Evolutionary conservation across 2,888 invertebrate genomes (phyloP), one percentile per base, ranked within the genome.

Genomic region (Tortrix viridana): DNA sequence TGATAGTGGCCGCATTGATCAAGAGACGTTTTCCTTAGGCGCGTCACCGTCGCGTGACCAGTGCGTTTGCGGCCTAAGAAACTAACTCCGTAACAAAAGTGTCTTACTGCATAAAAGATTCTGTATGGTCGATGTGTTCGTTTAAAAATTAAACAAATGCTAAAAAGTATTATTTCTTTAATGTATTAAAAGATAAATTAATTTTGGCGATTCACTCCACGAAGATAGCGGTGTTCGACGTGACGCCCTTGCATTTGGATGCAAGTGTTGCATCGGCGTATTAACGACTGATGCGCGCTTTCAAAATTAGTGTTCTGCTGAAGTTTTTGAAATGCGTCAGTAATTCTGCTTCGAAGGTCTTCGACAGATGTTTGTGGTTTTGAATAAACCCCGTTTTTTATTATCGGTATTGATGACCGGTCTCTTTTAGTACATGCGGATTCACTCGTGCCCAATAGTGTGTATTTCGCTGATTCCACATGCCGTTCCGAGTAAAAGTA

Each of bases 241-340:
- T 46, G 44, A 46, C 19, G 44, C 12, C 44, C 38, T 38, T 53
- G 41, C 41, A 53, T 53, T 53, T 53, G 38, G 37, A 50, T 50
- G 50, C 50, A 50, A 50, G 50, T 50, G 19, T 37, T 37, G 37
- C 50, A 50, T 50, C 50, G 20, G 50, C 37, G 37, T 50, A 37
- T 50, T 7, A 19, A 1, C 5, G 50, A 53, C 20, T 22, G 41
- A 53, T 53, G 52, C 22, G 20, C 52, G 52, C 41, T 54, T 54
- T 54, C 22, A 54, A 43, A 54, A 54, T 54, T 54, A 43, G 53
- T 54, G 53, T 43, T 18, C 43, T 54, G 53, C 43, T 52, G 38
- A 54, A 43, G 43, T 54, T 54, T 54, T 54, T 44, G n/a, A n/a
- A n/a, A n/a, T n/a, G n/a, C n/a, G n/a, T n/a, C n/a, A n/a, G n/a